Evolutionary conservation across 2,888 invertebrate species (phyloP).

Genomic region (Allygus modestus): DNA sequence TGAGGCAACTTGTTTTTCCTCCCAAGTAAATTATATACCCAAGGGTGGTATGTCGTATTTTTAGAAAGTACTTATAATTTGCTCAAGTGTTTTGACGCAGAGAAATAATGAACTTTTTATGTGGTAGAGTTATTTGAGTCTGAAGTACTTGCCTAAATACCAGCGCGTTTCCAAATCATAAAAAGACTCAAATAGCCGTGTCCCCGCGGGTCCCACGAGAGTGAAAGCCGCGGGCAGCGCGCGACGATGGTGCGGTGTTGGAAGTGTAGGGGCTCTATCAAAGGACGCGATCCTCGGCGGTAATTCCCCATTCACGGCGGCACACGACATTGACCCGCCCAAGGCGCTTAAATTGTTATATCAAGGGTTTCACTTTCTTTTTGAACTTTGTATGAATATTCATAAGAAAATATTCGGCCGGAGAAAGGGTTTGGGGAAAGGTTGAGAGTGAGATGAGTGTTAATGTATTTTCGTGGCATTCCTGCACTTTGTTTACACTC

Average conservation of each 20-base stretch:
- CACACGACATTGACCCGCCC: slow-evolving; percentile 22
- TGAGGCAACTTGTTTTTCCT: too few species aligned
- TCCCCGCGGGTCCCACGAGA: neutral
- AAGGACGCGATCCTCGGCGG: slow-evolving; percentile 8
- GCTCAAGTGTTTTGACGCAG: too few species aligned
- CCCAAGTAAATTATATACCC: too few species aligned
- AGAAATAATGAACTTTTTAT: too few species aligned
- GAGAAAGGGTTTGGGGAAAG: neutral
- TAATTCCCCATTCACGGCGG: slow-evolving; percentile 34
- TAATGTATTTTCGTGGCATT: too few species aligned
- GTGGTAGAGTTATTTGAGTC: neutral
- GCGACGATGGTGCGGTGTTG: neutral
- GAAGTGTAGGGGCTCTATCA: neutral
- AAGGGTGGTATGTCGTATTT: too few species aligned
- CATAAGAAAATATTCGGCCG: neutral
- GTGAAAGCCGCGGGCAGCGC: too few species aligned
- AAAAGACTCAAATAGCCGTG: slow-evolving; percentile 5
- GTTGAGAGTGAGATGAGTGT: neutral
- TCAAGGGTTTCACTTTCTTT: neutral
- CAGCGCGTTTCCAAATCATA: slow-evolving; percentile 13
- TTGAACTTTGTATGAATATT: slow-evolving; percentile 14
- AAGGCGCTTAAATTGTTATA: slow-evolving; percentile 3
- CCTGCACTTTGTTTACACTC: too few species aligned
- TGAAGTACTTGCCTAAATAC: neutral
- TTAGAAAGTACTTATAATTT: too few species aligned